Evolutionary conservation across 2,888 invertebrate genomes (phyloP), one percentile per base, ranked within the genome.

Genomic region (Pachymerium ferrugineum): DNA sequence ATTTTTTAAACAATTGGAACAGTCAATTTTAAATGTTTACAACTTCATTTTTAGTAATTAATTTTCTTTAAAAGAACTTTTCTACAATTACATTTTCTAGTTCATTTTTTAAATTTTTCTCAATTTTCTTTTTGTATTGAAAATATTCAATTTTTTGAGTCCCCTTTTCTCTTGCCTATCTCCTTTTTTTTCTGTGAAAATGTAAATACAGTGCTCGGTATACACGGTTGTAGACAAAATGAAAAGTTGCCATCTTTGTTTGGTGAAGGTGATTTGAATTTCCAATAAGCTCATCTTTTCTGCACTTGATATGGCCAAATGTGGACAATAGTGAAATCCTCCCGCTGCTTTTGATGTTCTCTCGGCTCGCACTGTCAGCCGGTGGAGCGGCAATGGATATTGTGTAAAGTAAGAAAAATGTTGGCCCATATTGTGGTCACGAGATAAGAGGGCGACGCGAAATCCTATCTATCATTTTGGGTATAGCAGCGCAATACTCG

Each of bases 391-490:
- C 47, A 54, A 54, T 54, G 47, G 47, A 54, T 54, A 54, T 54
- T 54, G 47, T 54, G 47, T 19, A 54, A 54, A 54, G 47, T 54
- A 54, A 54, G 47, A 54, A 54, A 54, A 54, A 54, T 54, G 47
- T 54, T 54, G 47, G 47, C 47, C 47, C 47, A 54, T 54, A 54
- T 54, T 54, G 47, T 54, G 47, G 47, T 54, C 47, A 54, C 47
- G 47, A 54, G 47, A 54, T 54, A 54, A 54, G 47, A 54, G 47
- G 47, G 47, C 47, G 47, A 54, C 47, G 47, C 22, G 47, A 16
- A 54, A 54, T 54, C 47, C 47, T 54, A 54, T 54, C 47, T 54
- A 54, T 54, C 47, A 54, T 54, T 54, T 54, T n/a, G n/a, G 47
- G 10, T 54, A n/a, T n/a, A n/a, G 47, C 47, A 22, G 47, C 10